Conservation (phyloP, 1,140 invertebrate species). For the Lethrus apterus region DNA sequence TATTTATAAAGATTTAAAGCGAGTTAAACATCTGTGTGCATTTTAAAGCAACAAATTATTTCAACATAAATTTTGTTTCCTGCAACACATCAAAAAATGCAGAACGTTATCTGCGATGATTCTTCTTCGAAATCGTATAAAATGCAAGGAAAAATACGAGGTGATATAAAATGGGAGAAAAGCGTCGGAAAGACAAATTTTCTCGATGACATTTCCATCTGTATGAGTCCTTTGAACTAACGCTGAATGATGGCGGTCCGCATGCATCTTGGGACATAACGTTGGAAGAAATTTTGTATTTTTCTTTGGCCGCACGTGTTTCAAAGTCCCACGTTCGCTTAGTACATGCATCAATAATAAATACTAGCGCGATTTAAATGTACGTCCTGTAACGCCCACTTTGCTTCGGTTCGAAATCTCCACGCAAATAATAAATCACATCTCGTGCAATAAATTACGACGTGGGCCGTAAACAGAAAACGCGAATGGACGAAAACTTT, state of each 20-base stretch:
- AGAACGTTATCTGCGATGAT: conserved; percentile 5
- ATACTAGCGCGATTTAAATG: neutral
- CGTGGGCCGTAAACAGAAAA: neutral
- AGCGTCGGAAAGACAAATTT: conserved; percentile 29
- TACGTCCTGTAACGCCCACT: neutral
- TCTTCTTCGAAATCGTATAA: conserved; percentile 16
- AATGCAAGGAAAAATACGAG: conserved; percentile 22
- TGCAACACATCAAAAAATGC: too few relatives aligned
- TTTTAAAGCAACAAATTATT: too few relatives aligned
- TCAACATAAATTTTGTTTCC: too few relatives aligned
- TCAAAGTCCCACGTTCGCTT: neutral
- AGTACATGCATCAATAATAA: neutral
- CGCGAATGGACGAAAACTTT: too few relatives aligned
- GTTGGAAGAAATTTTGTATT: too few relatives aligned
- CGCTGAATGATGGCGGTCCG: conserved; percentile 6
- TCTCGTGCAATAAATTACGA: too few relatives aligned
- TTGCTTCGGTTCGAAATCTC: neutral
- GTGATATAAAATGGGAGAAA: conserved; percentile 23
- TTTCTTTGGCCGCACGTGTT: neutral
- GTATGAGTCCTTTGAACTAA: conserved; percentile 22
- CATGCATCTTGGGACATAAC: conserved; percentile 12
- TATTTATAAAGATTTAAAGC: too few relatives aligned
- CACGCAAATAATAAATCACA: neutral
- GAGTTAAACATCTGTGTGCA: too few relatives aligned
- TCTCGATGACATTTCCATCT: conserved; percentile 30